Evolutionary conservation across 2,797 vertebrate species (phyloP), one percentile per base, ranked within the genome.

Genomic region (Microcaecilia unicolor): DNA sequence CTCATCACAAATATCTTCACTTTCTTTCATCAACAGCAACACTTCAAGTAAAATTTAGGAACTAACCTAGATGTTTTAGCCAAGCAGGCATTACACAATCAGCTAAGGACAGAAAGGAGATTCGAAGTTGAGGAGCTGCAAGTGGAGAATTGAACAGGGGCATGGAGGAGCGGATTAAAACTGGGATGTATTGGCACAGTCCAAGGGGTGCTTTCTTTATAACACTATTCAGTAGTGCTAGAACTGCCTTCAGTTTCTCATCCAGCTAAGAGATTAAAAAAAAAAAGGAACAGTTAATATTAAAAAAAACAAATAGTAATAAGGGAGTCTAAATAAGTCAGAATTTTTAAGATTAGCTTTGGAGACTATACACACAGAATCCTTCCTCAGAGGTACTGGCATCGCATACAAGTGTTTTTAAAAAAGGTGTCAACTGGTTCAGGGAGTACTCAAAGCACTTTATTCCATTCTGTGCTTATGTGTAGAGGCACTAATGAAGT

Each of bases 91-190:
- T 88, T 47, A 98, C 87, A 48, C 80, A 89, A 10, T 74, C 67
- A 22, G 87, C 88, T 4, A 93, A 82, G 41, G 90, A 81, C 54
- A 97, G 61, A 59, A 94, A 92, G 39, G 80, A 55, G 25, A 64
- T 67, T 52, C 80, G 84, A 58, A 97, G 45, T 22, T 80, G 78
- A 5, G 90, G 89, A 52, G 96, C 91, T 10, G 92, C 90, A 58
- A 99, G 64, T 7, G 96, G 93, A 4, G 95, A 99, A 7, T 78
- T 79, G 4, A 99, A 62, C 43, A 99, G 80, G 2, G 96, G 95
- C 37, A 91, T 71, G 6, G 97, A 83, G 47, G 70, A 87, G 25
- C 88, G 68, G 2, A 97, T 65, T 22, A 94, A 74, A 16, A 64
- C 50, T 0, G 96, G 93, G 37, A 98, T 86, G 55, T 99, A 91